These are phyloP conservation scores for Falcaria lacertinaria DNA, from an alignment of 2,888 invertebrate genomes.

Conservation along the genomic window DNA sequence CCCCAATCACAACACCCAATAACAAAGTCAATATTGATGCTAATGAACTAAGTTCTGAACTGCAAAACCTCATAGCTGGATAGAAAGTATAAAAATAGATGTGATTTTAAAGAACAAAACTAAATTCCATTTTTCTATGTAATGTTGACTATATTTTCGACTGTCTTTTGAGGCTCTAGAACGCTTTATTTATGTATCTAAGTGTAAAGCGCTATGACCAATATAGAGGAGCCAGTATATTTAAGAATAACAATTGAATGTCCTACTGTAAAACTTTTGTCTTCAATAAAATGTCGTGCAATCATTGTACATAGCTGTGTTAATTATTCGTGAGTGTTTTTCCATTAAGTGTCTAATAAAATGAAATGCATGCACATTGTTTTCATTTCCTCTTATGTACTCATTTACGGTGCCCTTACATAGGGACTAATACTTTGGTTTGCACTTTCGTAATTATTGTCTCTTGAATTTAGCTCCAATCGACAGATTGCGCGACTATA, in stretches of 20 bases:
- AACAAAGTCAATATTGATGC: slow-evolving; percentile 58
- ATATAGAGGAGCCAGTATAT: slow-evolving; percentile 1
- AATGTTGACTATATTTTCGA: background rate
- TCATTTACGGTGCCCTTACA: no score
- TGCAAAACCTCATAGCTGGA: slow-evolving; percentile 72
- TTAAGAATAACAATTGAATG: slow-evolving; percentile 2
- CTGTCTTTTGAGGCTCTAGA: slow-evolving; percentile 18
- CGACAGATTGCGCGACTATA: background rate
- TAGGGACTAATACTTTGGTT: no score
- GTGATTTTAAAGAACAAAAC: slow-evolving; percentile 9
- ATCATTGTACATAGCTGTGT: slow-evolving; percentile 27
- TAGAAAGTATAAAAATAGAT: slow-evolving; percentile 24
- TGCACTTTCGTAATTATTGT: no score
- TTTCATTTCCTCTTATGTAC: background rate
- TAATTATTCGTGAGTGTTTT: slow-evolving; percentile 18
- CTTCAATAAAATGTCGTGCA: slow-evolving; percentile 5
- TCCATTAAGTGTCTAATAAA: slow-evolving; percentile 9
- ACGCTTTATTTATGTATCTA: slow-evolving; percentile 10
- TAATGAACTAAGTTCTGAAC: slow-evolving; percentile 69
- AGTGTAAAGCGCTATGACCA: slow-evolving; percentile 1
- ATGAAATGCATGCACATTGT: background rate
- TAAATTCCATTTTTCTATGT: slow-evolving; percentile 19
- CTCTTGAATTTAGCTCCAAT: no score
- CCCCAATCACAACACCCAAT: slow-evolving; percentile 38
- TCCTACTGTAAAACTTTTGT: slow-evolving; percentile 1